Base-by-base conservation (phyloP, 2,888 invertebrate genomes). In the Aporophyla lueneburgensis region DNA sequence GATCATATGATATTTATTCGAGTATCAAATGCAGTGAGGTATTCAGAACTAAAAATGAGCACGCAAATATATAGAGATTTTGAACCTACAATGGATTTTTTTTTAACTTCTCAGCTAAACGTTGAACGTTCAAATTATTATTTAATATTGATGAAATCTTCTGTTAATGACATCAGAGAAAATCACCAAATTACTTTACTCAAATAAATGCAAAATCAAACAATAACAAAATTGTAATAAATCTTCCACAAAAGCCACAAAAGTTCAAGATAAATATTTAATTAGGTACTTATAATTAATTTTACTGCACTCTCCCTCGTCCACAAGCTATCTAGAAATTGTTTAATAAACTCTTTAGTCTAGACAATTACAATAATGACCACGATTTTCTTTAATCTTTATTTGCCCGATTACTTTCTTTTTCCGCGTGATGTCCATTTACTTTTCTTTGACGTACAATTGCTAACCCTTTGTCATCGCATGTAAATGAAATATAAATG, bases 401-500 rank as follows among this genome's bases (percentile, higher is more conserved):
- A 68, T 76, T 81, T 70, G 21, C 49, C 61, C 65, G 67, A 76
- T 81, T 75, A 81, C 86, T 86, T 86, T 86, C 86, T 84, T 80
- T 84, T 84, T 71, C 58, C 66, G 85, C 85, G 70, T 86, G 84
- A 86, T 84, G 46, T 82, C 72, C 19, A 75, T 77, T 84, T 71
- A 65, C 61, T 69, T 59, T 75, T 81, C 46, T 71, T 74, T n/a
- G 27, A 65, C 21, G 27, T 53, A 24, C 59, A 61, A 63, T 71
- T 51, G 54, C n/a, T 73, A 59, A 70, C 71, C 66, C 59, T 80
- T 63, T 10, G n/a, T 62, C 46, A 33, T 54, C 33, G 10, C 5
- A 56, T 59, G 43, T n/a, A 49, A 69, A 51, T 71, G 16, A 65
- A 68, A 76, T 49, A 27, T n/a, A 70, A 80, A 66, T 53, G n/a